Evolutionary conservation across 2,888 invertebrate genomes (phyloP).

Genomic region (Cetonia aurata): DNA sequence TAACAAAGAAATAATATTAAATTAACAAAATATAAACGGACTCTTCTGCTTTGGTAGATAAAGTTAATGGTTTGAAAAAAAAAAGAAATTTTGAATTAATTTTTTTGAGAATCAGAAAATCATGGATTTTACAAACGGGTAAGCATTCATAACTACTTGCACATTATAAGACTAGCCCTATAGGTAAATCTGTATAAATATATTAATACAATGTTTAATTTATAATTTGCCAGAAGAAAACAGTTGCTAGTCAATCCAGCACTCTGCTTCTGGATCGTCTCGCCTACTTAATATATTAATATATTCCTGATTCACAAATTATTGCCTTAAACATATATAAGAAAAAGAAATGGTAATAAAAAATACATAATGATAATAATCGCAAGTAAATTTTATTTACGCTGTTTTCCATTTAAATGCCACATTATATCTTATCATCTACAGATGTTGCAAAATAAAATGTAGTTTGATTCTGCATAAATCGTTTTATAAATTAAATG

Average conservation of each 20-base stretch:
- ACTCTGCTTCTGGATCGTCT: slow-evolving; percentile 1
- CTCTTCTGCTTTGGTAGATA: slow-evolving; percentile 30
- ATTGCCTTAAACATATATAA: slow-evolving; percentile 32
- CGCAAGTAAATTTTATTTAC: background rate
- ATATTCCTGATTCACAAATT: slow-evolving; percentile 42
- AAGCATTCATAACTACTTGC: no score
- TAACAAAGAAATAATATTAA: slow-evolving; percentile 22
- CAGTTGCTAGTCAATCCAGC: background rate
- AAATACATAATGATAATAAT: slow-evolving; percentile 18
- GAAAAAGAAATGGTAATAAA: slow-evolving; percentile 33
- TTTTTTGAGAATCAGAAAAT: slow-evolving; percentile 50
- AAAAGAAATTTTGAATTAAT: slow-evolving; percentile 40
- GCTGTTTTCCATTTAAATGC: background rate
- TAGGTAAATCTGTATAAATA: no score
- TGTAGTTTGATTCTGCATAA: no score
- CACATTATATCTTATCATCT: background rate
- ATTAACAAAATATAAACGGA: slow-evolving; percentile 32
- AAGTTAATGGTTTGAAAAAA: slow-evolving; percentile 11
- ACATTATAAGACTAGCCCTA: no score
- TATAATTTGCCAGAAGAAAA: no score
- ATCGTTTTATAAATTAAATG: no score
- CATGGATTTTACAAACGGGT: background rate
- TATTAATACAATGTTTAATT: no score
- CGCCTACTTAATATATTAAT: background rate
- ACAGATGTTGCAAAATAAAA: no score